Percentiles rank a stretch among this genome's conserved stretches.
Evolutionary conservation across 2,113 vertebrate species (phyloP).

Genomic region (Lynx canadensis): DNA sequence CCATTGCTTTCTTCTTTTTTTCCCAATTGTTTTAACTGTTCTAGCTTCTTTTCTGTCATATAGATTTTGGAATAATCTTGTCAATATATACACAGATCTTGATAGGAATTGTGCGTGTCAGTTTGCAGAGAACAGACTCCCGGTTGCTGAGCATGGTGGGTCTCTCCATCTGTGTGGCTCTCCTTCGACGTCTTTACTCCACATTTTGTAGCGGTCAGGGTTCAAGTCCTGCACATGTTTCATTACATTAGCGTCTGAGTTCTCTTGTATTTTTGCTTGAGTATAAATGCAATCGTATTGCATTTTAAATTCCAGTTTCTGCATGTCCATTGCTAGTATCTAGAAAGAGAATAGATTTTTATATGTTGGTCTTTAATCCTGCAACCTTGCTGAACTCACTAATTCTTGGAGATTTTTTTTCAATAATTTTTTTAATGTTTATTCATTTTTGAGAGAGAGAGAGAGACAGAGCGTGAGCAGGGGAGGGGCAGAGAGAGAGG

Average conservation of each 20-base stretch:
- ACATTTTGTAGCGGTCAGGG: background rate
- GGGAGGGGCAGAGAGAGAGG: no score
- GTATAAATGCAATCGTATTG: no score
- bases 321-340: no score
- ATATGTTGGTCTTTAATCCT: background rate
- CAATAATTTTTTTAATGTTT: no score
- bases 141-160: rapidly evolving
- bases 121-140: background rate
- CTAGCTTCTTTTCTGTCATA: background rate
- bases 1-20: background rate
- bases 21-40: background rate
- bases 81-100: background rate
- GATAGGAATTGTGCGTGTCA: background rate
- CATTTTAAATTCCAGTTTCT: background rate
- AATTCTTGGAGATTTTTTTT: background rate
- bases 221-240: background rate
- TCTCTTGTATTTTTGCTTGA: background rate
- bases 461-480: no score
- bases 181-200: background rate
- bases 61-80: background rate
- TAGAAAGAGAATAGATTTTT: background rate
- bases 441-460: no score
- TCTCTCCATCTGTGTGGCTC: background rate
- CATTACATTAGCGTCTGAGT: background rate
- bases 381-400: background rate